phyloP scores from a whole-genome alignment of 23 tunicate genomes.

The Ascidia mentula region DNA sequence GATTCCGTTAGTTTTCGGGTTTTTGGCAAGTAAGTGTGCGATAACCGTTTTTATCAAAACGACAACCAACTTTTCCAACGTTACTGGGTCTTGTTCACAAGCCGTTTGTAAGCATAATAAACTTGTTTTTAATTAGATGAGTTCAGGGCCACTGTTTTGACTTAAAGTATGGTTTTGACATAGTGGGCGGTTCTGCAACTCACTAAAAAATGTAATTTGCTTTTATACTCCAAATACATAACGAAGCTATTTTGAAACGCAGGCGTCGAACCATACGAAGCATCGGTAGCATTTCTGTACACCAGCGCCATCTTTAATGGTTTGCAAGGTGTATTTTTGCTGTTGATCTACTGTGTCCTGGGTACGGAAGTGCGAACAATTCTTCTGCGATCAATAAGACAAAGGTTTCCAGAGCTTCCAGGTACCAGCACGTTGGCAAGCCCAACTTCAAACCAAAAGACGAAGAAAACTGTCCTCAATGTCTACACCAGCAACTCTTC shows the following conservation, averaged over 20 bases:
- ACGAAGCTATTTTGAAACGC: neutral
- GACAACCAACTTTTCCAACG: too few relatives aligned
- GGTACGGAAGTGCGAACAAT: neutral
- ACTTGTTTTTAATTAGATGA: too few relatives aligned
- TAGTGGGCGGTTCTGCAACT: too few relatives aligned
- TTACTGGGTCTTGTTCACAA: too few relatives aligned
- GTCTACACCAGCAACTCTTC: neutral
- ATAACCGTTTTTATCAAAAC: too few relatives aligned
- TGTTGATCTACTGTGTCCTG: neutral
- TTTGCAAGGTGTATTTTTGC: neutral
- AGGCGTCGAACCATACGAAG: neutral
- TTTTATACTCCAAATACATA: too few relatives aligned
- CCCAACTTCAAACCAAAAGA: neutral
- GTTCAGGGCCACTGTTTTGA: too few relatives aligned
- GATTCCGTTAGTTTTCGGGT: constrained; percentile 23
- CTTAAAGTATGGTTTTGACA: too few relatives aligned
- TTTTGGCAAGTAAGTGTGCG: constrained; percentile 35
- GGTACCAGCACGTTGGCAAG: neutral
- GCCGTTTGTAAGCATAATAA: too few relatives aligned
- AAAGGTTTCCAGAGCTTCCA: neutral
- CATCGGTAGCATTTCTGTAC: neutral
- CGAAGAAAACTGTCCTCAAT: neutral
- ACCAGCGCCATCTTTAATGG: neutral
- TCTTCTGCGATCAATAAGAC: neutral
- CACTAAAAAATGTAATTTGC: too few relatives aligned